Evolutionary conservation across 1,140 invertebrate species (phyloP).

Genomic region (Drosophila paulistorum): DNA sequence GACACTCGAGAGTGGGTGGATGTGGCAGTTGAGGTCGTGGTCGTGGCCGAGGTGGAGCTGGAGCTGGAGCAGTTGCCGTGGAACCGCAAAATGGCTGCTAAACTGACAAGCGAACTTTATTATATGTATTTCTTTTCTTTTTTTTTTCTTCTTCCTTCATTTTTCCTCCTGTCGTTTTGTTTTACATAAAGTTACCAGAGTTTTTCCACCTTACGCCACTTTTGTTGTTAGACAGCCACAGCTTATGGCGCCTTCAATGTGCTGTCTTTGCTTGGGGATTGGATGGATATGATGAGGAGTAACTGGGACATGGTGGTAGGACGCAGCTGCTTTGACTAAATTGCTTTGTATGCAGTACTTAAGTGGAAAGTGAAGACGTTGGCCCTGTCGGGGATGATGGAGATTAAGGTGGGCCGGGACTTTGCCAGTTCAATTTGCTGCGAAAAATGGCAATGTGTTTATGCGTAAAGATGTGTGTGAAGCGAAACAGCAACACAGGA

Average conservation of each 20-base stretch:
- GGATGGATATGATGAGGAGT: constrained; percentile 41
- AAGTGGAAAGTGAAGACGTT: constrained; percentile 40
- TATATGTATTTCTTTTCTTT: constrained; percentile 55
- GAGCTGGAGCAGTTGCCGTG: constrained; percentile 47
- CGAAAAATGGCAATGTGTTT: constrained; percentile 71
- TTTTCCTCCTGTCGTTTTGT: constrained; percentile 10
- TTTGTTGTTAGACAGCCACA: constrained; percentile 30
- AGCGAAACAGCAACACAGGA: constrained; percentile 16
- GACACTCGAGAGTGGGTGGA: constrained; percentile 42
- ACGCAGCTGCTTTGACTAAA: constrained; percentile 68
- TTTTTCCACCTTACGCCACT: constrained; percentile 24
- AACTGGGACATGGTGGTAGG: constrained; percentile 60
- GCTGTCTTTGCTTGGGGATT: constrained; percentile 49
- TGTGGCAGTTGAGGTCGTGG: constrained; percentile 6
- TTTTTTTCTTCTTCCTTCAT: constrained; percentile 17
- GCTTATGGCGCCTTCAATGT: constrained; percentile 55
- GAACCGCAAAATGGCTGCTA: constrained; percentile 83
- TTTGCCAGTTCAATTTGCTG: constrained; percentile 71
- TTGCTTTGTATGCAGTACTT: constrained; percentile 63
- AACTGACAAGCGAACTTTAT: constrained; percentile 83
- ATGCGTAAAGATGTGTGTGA: constrained; percentile 73
- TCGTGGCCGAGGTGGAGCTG: not conserved
- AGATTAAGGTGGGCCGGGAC: not conserved
- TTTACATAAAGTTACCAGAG: constrained; percentile 29
- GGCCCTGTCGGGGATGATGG: constrained; percentile 14